These are phyloP conservation scores for Athripsodes cinereus DNA, from an alignment of 2,888 invertebrate genomes.

Conservation along the genomic window DNA sequence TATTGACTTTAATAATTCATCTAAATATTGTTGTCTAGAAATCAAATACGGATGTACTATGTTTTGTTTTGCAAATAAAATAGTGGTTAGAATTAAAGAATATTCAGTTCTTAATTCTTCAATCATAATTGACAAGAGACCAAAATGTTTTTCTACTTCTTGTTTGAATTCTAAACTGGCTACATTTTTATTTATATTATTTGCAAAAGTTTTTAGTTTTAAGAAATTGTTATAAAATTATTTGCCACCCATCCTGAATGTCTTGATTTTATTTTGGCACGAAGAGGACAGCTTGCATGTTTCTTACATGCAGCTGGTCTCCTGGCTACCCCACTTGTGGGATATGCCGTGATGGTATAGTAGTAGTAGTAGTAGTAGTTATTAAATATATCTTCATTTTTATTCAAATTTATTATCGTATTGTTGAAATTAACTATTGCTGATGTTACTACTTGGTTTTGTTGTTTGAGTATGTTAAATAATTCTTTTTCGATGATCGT, in stretches of 20 bases:
- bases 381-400: constrained; percentile 5
- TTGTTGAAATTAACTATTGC: neutral
- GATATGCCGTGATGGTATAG: too few species aligned
- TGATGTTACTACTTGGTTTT: constrained; percentile 1
- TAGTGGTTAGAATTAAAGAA: neutral
- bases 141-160: neutral
- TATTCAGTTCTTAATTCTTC: constrained; percentile 1
- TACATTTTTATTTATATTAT: neutral
- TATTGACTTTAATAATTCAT: neutral
- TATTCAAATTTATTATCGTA: neutral
- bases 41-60: neutral
- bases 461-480: neutral
- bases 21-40: neutral
- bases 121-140: neutral
- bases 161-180: neutral
- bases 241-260: too few species aligned
- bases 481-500: neutral
- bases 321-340: too few species aligned
- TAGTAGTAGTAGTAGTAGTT: too few species aligned
- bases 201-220: neutral
- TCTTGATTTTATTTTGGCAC: too few species aligned
- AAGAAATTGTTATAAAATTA: neutral
- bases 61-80: neutral
- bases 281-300: too few species aligned
- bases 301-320: too few species aligned